phyloP scores from a whole-genome alignment of 2,888 invertebrate genomes.

The Slavum lentiscoides region DNA sequence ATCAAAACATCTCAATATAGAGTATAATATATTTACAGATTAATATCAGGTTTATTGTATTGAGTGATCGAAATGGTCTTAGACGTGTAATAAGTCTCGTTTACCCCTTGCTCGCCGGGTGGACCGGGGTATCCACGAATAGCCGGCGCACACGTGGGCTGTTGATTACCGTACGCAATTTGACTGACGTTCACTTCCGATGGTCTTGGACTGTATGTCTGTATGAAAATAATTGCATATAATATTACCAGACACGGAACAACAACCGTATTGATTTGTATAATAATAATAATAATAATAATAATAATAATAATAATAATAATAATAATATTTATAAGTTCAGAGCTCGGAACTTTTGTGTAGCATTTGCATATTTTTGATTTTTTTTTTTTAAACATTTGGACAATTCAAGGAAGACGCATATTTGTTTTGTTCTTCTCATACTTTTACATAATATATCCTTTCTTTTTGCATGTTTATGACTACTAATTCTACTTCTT shows the following conservation, averaged over 20 bases:
- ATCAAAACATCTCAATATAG: background rate
- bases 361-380: too few species aligned
- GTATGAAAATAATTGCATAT: background rate
- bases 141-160: background rate
- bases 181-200: conserved; percentile 26
- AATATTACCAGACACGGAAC: background rate
- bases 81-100: background rate
- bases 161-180: conserved; percentile 24
- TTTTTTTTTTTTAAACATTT: too few species aligned
- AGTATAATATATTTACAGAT: background rate
- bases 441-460: too few species aligned
- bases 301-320: too few species aligned
- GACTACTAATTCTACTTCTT: too few species aligned
- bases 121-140: conserved; percentile 46
- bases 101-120: conserved; percentile 56
- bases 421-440: too few species aligned
- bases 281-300: background rate
- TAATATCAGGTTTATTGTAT: background rate
- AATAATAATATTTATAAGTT: too few species aligned
- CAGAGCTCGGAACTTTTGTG: too few species aligned
- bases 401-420: too few species aligned
- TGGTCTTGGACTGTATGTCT: conserved; percentile 20
- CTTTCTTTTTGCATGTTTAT: too few species aligned
- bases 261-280: background rate
- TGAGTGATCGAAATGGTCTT: background rate